Evolutionary conservation across 1,140 invertebrate genomes (phyloP).

Genomic region (Dinoponera quadriceps): DNA sequence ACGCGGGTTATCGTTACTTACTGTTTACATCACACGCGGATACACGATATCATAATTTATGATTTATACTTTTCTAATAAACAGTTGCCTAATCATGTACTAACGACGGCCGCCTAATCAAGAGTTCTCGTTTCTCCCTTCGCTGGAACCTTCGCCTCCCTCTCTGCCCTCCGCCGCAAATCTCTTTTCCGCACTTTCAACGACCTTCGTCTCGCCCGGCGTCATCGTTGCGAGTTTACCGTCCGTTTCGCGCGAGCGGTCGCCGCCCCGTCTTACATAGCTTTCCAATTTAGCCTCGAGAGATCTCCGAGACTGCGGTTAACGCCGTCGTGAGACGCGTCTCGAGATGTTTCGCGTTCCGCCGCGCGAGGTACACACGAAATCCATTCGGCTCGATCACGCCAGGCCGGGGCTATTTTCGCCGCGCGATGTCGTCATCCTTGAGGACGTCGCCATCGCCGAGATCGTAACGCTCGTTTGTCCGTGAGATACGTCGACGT

Average conservation of each 20-base stretch:
- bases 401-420: constrained; percentile 8
- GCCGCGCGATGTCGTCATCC: constrained; percentile 34
- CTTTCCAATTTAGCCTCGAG: constrained; percentile 37
- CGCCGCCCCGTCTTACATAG: constrained; percentile 19
- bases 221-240: neutral
- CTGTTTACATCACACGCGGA: no score
- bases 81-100: neutral
- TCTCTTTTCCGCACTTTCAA: neutral
- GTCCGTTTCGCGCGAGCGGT: neutral
- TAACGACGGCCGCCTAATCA: no score
- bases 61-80: constrained; percentile 11
- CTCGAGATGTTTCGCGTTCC: neutral
- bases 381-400: constrained; percentile 19
- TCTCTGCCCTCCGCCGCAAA: neutral
- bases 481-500: constrained; percentile 27
- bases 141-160: neutral
- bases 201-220: neutral
- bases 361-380: neutral
- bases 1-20: no score
- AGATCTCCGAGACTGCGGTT: neutral
- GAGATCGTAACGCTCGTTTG: constrained; percentile 51
- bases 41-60: neutral
- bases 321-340: neutral
- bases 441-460: constrained; percentile 9
- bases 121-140: neutral